Percentiles rank a stretch among this genome's conserved stretches.
These are phyloP conservation scores for Anoplolepis gracilipes DNA, from an alignment of 1,140 invertebrate genomes.

Conservation along the genomic window DNA sequence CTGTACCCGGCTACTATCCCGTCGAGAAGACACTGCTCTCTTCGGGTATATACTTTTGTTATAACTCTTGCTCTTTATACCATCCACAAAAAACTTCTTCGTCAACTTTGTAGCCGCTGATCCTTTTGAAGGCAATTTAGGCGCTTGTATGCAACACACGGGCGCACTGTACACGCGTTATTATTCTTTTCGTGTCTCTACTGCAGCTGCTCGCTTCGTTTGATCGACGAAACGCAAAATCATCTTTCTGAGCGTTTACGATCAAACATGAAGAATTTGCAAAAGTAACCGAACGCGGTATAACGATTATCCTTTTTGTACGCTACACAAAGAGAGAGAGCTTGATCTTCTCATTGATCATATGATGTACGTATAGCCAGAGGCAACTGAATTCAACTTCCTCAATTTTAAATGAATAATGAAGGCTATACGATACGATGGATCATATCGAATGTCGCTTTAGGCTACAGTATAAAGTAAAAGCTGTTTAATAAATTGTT, in stretches of 20 bases:
- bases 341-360: conserved; percentile 30
- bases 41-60: not conserved
- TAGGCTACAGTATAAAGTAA: not conserved
- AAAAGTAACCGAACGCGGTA: conserved; percentile 39
- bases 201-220: conserved; percentile 26
- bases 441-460: conserved; percentile 1
- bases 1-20: not conserved
- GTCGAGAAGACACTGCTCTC: not conserved
- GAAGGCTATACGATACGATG: not conserved
- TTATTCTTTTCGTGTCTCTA: conserved; percentile 6
- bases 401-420: conserved; percentile 8
- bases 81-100: conserved; percentile 42
- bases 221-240: conserved; percentile 57
- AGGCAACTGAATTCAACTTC: not conserved
- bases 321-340: conserved; percentile 1
- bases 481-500: not conserved
- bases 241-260: conserved; percentile 27
- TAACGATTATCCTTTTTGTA: conserved; percentile 39
- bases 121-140: conserved; percentile 40
- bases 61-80: conserved; percentile 5
- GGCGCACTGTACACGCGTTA: conserved; percentile 4
- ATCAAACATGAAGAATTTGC: conserved; percentile 36
- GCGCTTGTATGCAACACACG: conserved; percentile 29
- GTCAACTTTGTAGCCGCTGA: conserved; percentile 40
- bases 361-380: not conserved